Base-by-base conservation (phyloP, 2,113 vertebrate species). In the Nestor notabilis region DNA sequence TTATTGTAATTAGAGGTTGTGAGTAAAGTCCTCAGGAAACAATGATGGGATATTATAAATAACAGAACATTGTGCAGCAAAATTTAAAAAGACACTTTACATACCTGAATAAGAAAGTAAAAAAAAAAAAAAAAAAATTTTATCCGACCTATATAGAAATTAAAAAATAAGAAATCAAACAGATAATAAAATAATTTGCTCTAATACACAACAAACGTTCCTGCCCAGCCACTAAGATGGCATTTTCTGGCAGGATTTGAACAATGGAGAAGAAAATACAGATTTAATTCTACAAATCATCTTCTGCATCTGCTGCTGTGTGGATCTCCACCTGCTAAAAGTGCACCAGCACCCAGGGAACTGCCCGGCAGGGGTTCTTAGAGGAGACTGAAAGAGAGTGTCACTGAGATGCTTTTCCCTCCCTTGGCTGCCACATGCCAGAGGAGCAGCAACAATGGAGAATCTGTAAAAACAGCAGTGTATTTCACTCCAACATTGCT, bases 401-500 rank as follows among this genome's bases (percentile, higher is more conserved):
- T 35, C 37, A 14, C 53, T 10, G 43, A 83, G 58, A n/a, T 76
- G 63, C 41, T 10, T 76, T 35, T 41, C 14, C 25, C 13, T 25
- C 18, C 18, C 14, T 82, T 16, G 65, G 46, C 66, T 86, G 52
- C 49, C 46, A 4, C 3, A 3, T 28, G 17, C 24, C 63, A 5
- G 2, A 44, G 47, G 12, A 64, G 41, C 44, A 18, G 10, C 7
- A 37, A 1, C 21, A 27, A n/a, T 0, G 10, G 24, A 71, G 49
- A 60, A 20, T 3, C 23, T 58, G 27, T 55, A 35, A 53, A n/a
- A 92, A 2, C 13, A 49, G 46, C 6, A 0, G 14, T 17, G 28
- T 16, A 31, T 17, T 46, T 98, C 95, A 95, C 11, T 99, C 98
- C 68, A 99, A 58, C 5, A 85, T 98, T 50, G 89, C 97, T 33